These are phyloP conservation scores for Callocephalon fimbriatum DNA, from an alignment of 2,113 vertebrate species.

Conservation along the genomic window DNA sequence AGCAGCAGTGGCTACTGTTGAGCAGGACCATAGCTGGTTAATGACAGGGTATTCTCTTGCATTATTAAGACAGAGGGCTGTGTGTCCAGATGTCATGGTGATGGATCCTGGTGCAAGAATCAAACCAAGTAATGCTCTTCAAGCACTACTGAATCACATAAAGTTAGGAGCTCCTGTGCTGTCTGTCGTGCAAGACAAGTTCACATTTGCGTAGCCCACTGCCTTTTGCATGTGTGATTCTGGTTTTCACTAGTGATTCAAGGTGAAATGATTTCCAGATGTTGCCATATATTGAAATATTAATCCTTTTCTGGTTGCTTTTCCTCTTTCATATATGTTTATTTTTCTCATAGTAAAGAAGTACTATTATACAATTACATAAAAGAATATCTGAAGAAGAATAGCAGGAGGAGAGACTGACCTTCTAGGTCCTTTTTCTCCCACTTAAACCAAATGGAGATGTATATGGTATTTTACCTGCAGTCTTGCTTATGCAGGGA, in stretches of 20 bases:
- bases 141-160: neutral
- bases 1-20: neutral
- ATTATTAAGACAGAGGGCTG: neutral
- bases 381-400: neutral
- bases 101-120: neutral
- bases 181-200: neutral
- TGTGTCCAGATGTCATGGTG: neutral
- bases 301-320: neutral
- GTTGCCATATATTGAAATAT: neutral
- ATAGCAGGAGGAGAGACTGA: neutral
- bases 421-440: neutral
- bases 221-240: neutral
- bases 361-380: neutral
- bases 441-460: neutral
- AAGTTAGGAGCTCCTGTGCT: neutral
- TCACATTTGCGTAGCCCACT: neutral
- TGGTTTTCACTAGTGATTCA: neutral
- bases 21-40: neutral
- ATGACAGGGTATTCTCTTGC: neutral
- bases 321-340: neutral
- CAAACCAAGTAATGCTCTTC: neutral
- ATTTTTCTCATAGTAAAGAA: neutral
- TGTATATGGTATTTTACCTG: neutral
- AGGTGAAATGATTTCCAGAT: neutral
- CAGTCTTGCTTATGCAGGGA: neutral